Evolutionary conservation across 1,140 invertebrate genomes (phyloP).

Genomic region (Chironomus striatipennis): DNA sequence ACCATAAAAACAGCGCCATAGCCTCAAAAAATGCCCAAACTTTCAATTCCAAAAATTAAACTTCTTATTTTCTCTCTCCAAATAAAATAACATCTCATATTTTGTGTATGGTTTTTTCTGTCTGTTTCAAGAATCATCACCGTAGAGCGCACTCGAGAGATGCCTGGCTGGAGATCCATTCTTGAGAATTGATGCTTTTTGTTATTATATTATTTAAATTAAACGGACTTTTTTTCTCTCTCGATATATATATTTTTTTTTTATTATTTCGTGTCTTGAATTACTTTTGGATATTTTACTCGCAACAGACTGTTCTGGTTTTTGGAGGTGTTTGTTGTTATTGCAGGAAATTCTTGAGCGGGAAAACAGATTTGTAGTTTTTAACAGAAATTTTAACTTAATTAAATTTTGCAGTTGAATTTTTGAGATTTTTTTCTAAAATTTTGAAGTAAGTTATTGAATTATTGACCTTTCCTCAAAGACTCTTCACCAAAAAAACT

Average conservation of each 20-base stretch:
- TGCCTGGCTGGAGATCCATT: constrained; percentile 11
- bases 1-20: no score
- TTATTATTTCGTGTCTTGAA: background rate
- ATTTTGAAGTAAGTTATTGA: no score
- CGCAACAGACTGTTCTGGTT: background rate
- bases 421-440: no score
- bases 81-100: background rate
- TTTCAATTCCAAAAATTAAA: background rate
- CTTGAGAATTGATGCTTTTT: constrained; percentile 1
- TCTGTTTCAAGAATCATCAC: no score
- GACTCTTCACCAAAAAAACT: no score
- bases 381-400: no score
- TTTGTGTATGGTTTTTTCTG: background rate
- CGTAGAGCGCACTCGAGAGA: background rate
- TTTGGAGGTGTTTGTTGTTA: background rate
- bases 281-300: background rate
- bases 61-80: background rate
- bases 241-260: background rate
- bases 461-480: no score
- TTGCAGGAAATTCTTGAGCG: background rate
- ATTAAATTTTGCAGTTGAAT: no score
- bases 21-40: no score
- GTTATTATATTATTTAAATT: constrained; percentile 10
- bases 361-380: no score
- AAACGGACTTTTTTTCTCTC: background rate